phyloP scores from a whole-genome alignment of 2,113 vertebrate genomes.

The Stomatorhinus ivindoensis region DNA sequence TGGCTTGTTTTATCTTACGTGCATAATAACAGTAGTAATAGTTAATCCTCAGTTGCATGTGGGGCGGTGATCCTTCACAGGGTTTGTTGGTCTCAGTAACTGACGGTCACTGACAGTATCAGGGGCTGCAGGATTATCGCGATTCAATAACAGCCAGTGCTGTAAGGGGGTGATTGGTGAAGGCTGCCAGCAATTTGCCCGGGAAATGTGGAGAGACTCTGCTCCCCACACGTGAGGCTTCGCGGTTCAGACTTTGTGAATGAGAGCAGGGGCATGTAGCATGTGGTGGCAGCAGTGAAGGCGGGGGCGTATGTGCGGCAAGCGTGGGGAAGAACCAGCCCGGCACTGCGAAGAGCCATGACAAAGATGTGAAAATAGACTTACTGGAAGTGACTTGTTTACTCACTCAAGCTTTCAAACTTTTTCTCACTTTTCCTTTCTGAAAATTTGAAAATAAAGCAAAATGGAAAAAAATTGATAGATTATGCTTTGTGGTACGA shows the following conservation, averaged over 20 bases:
- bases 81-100: not conserved
- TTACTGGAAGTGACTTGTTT: conserved; percentile 19
- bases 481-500: not conserved
- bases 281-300: not conserved
- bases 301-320: not conserved
- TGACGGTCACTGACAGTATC: not conserved
- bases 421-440: conserved; percentile 12
- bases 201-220: not conserved
- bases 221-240: not conserved
- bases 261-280: not conserved
- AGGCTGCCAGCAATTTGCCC: not conserved
- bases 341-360: not conserved
- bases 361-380: conserved; percentile 13
- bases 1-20: not conserved
- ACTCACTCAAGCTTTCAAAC: conserved; percentile 3
- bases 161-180: not conserved
- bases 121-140: not conserved
- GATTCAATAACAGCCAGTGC: not conserved
- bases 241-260: conserved; percentile 15
- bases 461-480: not conserved
- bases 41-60: not conserved
- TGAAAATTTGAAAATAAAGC: not conserved
- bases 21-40: not conserved
- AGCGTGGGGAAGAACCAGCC: conserved; percentile 17
- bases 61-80: not conserved